Evolutionary conservation across 2,113 vertebrate genomes (phyloP), one percentile per base, ranked within the genome.

Genomic region (Erinaceus europaeus): DNA sequence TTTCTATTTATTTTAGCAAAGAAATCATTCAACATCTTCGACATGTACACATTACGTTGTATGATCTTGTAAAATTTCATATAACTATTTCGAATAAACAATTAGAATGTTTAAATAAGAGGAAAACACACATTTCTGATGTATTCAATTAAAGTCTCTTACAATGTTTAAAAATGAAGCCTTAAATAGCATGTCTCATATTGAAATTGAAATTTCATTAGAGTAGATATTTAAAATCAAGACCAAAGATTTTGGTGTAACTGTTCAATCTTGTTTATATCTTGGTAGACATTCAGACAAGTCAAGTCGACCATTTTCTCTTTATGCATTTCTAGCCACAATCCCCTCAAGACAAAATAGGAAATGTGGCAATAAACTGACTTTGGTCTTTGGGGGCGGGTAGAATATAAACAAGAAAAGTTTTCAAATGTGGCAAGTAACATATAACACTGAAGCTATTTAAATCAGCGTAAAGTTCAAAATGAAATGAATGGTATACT

Each of bases 321-420:
- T 94, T 72, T 40, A 62, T 71, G 29, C 62, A 90, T 89, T 86
- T 91, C 68, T 64, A 86, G 73, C 13, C 52, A 5, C 68, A 76
- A 9, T 93, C 6, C 25, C 34, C 76, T 50, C 80, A n/a, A 17
- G 87, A 84, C 50, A 74, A 46, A 62, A 40, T 52, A 86, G 40
- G 20, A 64, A 93, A 23, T 36, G 40, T 73, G 42, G 78, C 79
- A 79, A 64, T 74, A 9, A 36, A 55, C 59, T 25, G 34, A 67
- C 52, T 77, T 20, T 89, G n/a, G n/a, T 75, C 52, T 71, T 94
- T 79, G 34, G n/a, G n/a, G n/a, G n/a, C n/a, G n/a, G n/a, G n/a
- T 91, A 62, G 46, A 84, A 64, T 17, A 71, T n/a, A 81, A 89
- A 72, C 29, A 76, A 93, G 20, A 42, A 62, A 94, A 67, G 42